Base-by-base conservation (phyloP, 2,888 invertebrate genomes). In the Gastracanthus pulcherrimus region DNA sequence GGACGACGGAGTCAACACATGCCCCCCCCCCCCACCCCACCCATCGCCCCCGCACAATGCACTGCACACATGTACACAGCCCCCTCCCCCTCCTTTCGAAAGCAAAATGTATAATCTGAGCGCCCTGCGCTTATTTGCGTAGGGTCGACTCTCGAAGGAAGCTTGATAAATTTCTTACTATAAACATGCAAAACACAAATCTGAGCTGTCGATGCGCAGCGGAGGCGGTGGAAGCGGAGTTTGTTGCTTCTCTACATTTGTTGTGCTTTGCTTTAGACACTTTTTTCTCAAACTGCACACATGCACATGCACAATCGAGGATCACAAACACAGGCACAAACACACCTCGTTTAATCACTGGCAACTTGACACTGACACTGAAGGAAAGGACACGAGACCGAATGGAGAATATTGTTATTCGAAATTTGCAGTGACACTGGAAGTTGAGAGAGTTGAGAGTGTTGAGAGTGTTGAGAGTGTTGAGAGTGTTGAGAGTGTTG, bases 141-240 rank as follows among this genome's bases (percentile, higher is more conserved):
- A 16, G 45, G 3, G 45, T 16, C n/a, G 45, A 13, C 0, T 1
- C 16, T n/a, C n/a, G 16, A n/a, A 45, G 16, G n/a, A 45, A 55
- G 23, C 55, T 55, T 55, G 19, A 2, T 1, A 11, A n/a, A 19
- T 55, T 55, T 55, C 26, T 55, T 9, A 55, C 55, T 23, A n/a
- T n/a, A 55, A 55, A 55, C 55, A 55, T 55, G 55, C 55, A 55
- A 55, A 55, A 55, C 55, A 55, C 55, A 55, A 23, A 3, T 31
- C 5, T 29, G 60, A 60, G 31, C 60, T 55, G 23, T 23, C 58
- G 26, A 26, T 13, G 58, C 16, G 29, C 23, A 60, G 60, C 31
- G 60, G 29, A 55, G 23, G 9, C 55, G 23, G 23, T 26, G 23
- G 55, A 23, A 9, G 26, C 16, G 11, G 16, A 29, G 16, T n/a